Base-by-base conservation (phyloP, 2,888 invertebrate genomes). In the Mechanitis messenoides region DNA sequence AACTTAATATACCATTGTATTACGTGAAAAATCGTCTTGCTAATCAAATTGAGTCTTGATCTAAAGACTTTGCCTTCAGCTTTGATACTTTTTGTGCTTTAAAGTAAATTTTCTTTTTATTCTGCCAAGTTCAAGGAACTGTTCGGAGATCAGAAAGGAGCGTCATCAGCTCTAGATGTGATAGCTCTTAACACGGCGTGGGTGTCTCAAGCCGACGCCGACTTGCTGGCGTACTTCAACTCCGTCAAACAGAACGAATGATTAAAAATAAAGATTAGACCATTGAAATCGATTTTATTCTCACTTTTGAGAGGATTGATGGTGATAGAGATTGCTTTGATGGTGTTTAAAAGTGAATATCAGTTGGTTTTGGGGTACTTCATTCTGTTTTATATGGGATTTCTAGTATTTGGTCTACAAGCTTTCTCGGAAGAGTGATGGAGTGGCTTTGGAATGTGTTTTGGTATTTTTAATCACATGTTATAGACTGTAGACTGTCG, bases 101-200 rank as follows among this genome's bases (percentile, higher is more conserved):
- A 7, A 20, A 50, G 3, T 5, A 7, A 50, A 50, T 28, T 28
- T 0, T 28, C 7, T 31, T 11, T 50, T 2, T 50, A 31, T 50
- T 31, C 11, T 42, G 42, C 9, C 6, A 42, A 93, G 93, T 93
- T 94, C 55, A 91, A 92, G 61, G 90, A 91, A 59, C 87, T 93
- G 67, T 93, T 93, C 78, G 93, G 71, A 65, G 88, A 72, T 65
- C 91, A 72, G 3, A 76, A 79, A 1, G 94, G 95, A 0, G 91
- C 94, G 12, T 90, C 93, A 42, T 93, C 94, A 69, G 95, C 95
- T 12, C 79, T 96, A 55, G 97, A 97, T 82, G 94, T 92, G 1
- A 95, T 96, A 33, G 93, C 93, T 11, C 91, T 95, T 31, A 96
- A 97, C 87, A 93, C 95, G 1, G 93, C 94, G 66, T 97, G 96